A percentile compares a stretch with the other conserved stretches of the same genome.
These are phyloP conservation scores for Agrypnia vestita DNA, from an alignment of 1,140 invertebrate genomes.

Conservation along the genomic window DNA sequence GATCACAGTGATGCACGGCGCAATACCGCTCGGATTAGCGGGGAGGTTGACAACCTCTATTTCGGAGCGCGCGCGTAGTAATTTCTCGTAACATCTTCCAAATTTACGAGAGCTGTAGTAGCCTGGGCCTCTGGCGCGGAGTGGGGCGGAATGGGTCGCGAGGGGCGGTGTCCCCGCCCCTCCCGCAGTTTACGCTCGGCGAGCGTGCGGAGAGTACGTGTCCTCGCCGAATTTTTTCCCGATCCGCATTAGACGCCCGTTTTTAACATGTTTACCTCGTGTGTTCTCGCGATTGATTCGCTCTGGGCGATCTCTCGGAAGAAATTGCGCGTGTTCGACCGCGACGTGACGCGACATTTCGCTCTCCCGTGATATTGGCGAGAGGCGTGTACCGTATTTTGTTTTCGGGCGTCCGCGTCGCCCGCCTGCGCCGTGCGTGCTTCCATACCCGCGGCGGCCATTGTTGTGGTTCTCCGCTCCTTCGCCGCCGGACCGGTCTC, in stretches of 20 bases:
- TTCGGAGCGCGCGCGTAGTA: constrained; percentile 51
- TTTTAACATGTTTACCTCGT: constrained; percentile 48
- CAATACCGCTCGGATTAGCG: constrained; percentile 16
- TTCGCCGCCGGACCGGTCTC: constrained; percentile 26
- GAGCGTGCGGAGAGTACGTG: constrained; percentile 55
- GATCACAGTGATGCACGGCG: background rate
- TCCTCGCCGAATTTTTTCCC: background rate
- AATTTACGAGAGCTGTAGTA: constrained; percentile 58
- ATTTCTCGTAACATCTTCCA: constrained; percentile 55
- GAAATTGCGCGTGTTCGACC: constrained; percentile 44
- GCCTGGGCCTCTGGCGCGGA: constrained; percentile 7
- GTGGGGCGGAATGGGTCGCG: constrained; percentile 22
- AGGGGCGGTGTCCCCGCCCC: constrained; percentile 59
- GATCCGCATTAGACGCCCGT: constrained; percentile 22
- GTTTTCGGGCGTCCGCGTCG: constrained; percentile 35
- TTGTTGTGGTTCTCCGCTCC: constrained; percentile 48
- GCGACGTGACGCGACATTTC: constrained; percentile 19
- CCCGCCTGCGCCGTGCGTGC: constrained; percentile 55
- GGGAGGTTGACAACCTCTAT: constrained; percentile 44
- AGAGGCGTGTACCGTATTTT: constrained; percentile 32
- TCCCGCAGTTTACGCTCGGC: constrained; percentile 45
- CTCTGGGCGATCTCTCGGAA: constrained; percentile 63
- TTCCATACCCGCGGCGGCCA: constrained; percentile 46
- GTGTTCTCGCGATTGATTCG: constrained; percentile 63
- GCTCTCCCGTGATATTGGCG: constrained; percentile 50